Base-by-base conservation (phyloP, 2,888 invertebrate species). In the Ectemnius cavifrons region DNA sequence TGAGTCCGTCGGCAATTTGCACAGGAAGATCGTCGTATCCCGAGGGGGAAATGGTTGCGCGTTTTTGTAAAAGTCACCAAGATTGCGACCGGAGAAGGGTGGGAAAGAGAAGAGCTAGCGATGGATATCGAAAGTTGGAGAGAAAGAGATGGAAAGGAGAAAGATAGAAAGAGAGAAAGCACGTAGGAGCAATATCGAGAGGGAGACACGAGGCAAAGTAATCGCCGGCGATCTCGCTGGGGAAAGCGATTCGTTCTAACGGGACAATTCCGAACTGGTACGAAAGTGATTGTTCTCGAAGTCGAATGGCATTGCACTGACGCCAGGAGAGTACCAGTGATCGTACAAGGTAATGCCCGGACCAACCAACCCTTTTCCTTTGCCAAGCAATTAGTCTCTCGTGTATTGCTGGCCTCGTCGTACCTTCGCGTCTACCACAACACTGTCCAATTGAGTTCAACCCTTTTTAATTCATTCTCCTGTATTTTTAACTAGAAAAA, bases 181-280 rank as follows among this genome's bases (percentile, higher is more conserved):
- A 49, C 63, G 58, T 18, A 45, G 52, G 57, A 47, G 74, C 73
- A 78, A 74, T 78, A 78, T 81, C 78, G 73, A 65, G 66, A 67
- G 62, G 73, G 66, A 71, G 71, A 71, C 63, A 68, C 64, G 59
- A 64, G 67, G 70, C 66, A 69, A 80, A 75, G 76, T 75, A 78
- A 80, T 78, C 76, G 80, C 56, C 66, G 60, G 28, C 62, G 74
- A 75, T 65, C 70, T 58, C 46, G 70, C 71, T 62, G 63, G 76
- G 78, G 37, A 37, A 71, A 80, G 59, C 78, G 76, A 76, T 76
- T 80, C 80, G 63, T 80, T 76, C 66, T 68, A 71, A 68, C 71
- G 67, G 74, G 80, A 81, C 81, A 80, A 78, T 81, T 80, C 67
- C 65, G 64, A 73, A 73, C 74, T 76, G 80, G 73, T 79, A 80